Base-by-base conservation (phyloP, 53 echinoderm and acorn worm species). In the Henricia sp. region DNA sequence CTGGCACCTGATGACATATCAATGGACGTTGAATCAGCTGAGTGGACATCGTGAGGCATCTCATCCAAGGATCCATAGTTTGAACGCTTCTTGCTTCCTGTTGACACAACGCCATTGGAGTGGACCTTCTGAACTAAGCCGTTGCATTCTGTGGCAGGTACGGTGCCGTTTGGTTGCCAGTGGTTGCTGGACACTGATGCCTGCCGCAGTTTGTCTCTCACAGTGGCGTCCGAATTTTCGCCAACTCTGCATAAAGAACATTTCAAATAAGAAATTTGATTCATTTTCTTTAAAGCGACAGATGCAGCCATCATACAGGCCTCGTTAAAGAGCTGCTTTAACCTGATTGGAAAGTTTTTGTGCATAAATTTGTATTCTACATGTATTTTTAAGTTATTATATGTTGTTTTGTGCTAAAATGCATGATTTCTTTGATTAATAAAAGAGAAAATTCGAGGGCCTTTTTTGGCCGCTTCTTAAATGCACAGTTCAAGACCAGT, bases 161-260 rank as follows among this genome's bases (percentile, higher is more conserved):
- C 58, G 6, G 10, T 26, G n/a, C 38, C 41, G 39, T 40, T 41
- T 39, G 38, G 1, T 59, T 26, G 63, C 10, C 64, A 35, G 63
- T 20, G 30, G 19, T 60, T 19, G 57, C 28, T 13, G 21, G 40
- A 19, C 34, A 20, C 48, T 32, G 80, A 11, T 9, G 63, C 38
- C 23, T 73, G 85, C 28, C 51, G 89, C 12, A 89, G 89, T 54
- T 32, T 89, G 74, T 64, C 89, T 57, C 57, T 35, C n/a, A 90
- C 44, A 16, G 90, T 66, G 23, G 41, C 43, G 75, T 85, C 77
- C 3, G 82, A 84, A 10, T 85, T 68, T 27, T 90, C 90, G 32
- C 90, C 90, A 70, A 82, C 90, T 60, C 90, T 90, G 50, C n/a
- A n/a, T n/a, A n/a, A n/a, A n/a, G n/a, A n/a, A n/a, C n/a, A n/a